Base-by-base conservation (phyloP, 1,140 invertebrate species). In the Cardiocondyla obscurior region DNA sequence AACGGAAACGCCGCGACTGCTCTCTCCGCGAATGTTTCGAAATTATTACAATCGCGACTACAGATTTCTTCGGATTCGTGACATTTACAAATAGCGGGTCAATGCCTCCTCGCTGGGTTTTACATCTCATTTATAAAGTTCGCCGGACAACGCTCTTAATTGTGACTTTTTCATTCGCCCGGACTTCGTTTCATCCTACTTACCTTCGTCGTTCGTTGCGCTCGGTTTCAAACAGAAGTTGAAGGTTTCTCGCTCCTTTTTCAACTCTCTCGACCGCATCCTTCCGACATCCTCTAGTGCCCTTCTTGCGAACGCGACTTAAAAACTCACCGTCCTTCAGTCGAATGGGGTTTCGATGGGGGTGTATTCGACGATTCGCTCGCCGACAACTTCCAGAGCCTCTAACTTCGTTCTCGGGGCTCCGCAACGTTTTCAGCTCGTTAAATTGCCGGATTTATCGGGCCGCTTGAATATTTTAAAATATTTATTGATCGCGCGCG, bases 251-350 rank as follows among this genome's bases (percentile, higher is more conserved):
- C 72, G 67, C 70, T 89, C 69, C 6, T 53, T 69, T 76, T 85
- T 83, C 76, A 83, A 73, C 88, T 77, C 81, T 83, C 85, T 82
- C 76, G 73, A 84, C 85, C 85, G 86, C 77, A 87, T 87, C 83
- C 86, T 87, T 85, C 67, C 82, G 70, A 62, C 76, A 81, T 69
- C 88, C 73, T 84, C 82, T 84, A 87, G 83, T 88, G 73, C 87
- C 82, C 82, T 89, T 77, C 88, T 89, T 89, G 84, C 85, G 88
- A 89, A 76, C 88, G 77, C 79, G 85, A 89, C 87, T 89, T 87
- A 89, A 89, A n/a, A 89, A 86, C 88, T 87, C 81, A 57, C 85
- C 85, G 81, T 87, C 83, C 83, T 88, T 89, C 81, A 73, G 69
- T 39, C 88, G 83, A 85, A 88, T 82, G 86, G 86, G 77, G 82